phyloP scores from a whole-genome alignment of 2,888 invertebrate species.

The Mesorhabditis belari region DNA sequence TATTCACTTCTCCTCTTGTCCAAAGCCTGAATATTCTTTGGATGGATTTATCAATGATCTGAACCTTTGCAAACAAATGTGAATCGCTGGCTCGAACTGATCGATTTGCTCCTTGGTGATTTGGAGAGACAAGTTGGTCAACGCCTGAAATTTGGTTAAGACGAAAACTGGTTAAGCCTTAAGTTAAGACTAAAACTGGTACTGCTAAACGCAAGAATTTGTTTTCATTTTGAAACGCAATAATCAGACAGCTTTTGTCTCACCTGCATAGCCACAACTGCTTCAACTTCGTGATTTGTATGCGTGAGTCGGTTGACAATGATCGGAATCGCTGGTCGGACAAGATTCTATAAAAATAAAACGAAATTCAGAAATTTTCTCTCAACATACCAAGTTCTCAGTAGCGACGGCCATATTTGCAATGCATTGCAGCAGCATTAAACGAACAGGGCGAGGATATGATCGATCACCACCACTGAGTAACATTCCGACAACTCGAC shows the following conservation, averaged over 20 bases:
- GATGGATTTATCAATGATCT: neutral
- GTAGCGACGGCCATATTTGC: slow-evolving; percentile 42
- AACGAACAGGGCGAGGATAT: slow-evolving; percentile 39
- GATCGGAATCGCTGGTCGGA: slow-evolving; percentile 22
- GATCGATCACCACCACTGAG: slow-evolving; percentile 13
- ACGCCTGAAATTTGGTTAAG: slow-evolving; percentile 13
- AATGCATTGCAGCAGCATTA: slow-evolving; percentile 47
- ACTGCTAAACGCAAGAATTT: too few species aligned
- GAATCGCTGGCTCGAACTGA: neutral
- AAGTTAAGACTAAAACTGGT: too few species aligned
- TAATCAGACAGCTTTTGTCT: too few species aligned
- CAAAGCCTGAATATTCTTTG: slow-evolving; percentile 21
- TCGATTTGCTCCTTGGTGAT: slow-evolving; percentile 30
- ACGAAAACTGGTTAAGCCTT: neutral
- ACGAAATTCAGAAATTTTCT: neutral
- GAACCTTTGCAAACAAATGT: neutral
- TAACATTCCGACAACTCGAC: slow-evolving; percentile 37
- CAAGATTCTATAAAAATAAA: slow-evolving; percentile 14
- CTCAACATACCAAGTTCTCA: slow-evolving; percentile 19
- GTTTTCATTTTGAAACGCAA: too few species aligned
- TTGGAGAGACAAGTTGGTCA: slow-evolving; percentile 43
- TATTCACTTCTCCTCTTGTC: slow-evolving; percentile 42
- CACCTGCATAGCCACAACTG: slow-evolving; percentile 40
- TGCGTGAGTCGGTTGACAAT: slow-evolving; percentile 28
- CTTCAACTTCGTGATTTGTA: slow-evolving; percentile 41